phyloP scores from a whole-genome alignment of 2,888 invertebrate genomes.

The Euplexia lucipara region DNA sequence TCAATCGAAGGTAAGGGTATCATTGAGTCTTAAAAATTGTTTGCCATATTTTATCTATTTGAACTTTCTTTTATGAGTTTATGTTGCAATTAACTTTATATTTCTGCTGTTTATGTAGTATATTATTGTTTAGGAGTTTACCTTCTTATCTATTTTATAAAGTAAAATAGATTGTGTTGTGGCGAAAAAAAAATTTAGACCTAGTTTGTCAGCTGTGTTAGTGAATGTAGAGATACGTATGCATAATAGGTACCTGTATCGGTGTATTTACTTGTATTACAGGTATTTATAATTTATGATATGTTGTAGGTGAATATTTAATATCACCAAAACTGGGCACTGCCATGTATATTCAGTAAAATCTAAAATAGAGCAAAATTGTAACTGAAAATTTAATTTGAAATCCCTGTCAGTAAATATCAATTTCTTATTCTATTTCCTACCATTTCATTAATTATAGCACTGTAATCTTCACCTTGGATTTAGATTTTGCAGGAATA shows the following conservation, averaged over 20 bases:
- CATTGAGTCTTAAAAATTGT: conserved; percentile 76
- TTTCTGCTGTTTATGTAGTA: conserved; percentile 64
- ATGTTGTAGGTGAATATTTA: conserved; percentile 27
- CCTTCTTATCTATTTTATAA: conserved; percentile 36
- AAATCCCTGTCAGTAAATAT: neutral
- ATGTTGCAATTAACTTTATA: conserved; percentile 64
- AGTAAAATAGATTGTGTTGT: conserved; percentile 65
- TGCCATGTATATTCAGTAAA: conserved; percentile 24
- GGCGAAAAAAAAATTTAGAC: conserved; percentile 71
- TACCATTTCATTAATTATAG: neutral
- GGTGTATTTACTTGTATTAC: conserved; percentile 57
- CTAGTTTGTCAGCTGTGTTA: conserved; percentile 76
- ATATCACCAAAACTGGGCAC: conserved; percentile 25
- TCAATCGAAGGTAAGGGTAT: conserved; percentile 81
- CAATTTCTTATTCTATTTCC: neutral
- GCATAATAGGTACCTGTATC: conserved; percentile 65
- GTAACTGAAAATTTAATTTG: neutral
- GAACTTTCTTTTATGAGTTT: conserved; percentile 78
- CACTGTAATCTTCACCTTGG: neutral
- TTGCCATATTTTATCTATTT: conserved; percentile 89
- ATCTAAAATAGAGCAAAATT: conserved; percentile 9
- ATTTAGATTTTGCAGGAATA: neutral
- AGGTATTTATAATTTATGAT: conserved; percentile 51
- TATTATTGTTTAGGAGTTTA: conserved; percentile 46
- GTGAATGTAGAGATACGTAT: conserved; percentile 73